Evolutionary conservation across 2,888 invertebrate genomes (phyloP).

Genomic region (Tuta absoluta): DNA sequence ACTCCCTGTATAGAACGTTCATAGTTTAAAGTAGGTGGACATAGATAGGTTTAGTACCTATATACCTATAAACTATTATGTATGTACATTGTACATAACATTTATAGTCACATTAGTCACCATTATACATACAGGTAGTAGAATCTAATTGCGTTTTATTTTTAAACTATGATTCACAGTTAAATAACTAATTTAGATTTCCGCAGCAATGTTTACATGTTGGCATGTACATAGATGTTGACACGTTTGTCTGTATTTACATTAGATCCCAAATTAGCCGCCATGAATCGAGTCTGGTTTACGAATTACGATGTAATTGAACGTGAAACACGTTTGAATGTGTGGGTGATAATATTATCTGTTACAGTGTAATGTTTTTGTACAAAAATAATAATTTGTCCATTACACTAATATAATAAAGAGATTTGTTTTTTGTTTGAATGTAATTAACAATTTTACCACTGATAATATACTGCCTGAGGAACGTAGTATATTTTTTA

Average conservation of each 20-base stretch:
- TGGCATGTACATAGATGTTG: not conserved
- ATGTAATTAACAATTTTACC: too few relatives aligned
- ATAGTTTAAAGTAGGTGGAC: too few relatives aligned
- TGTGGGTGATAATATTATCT: not conserved
- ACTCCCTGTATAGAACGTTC: too few relatives aligned
- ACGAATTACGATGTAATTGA: not conserved
- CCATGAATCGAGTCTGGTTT: constrained; percentile 3
- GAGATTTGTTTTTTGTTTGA: too few relatives aligned
- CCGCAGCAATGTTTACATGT: not conserved
- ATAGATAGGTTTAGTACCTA: too few relatives aligned
- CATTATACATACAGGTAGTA: not conserved
- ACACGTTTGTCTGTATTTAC: constrained; percentile 6
- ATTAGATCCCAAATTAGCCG: constrained; percentile 11
- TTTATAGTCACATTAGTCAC: not conserved
- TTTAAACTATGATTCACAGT: constrained; percentile 8
- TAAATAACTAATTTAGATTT: not conserved
- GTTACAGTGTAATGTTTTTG: too few relatives aligned
- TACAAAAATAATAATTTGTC: too few relatives aligned
- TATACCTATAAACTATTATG: too few relatives aligned
- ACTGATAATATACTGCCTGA: too few relatives aligned
- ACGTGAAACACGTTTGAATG: not conserved
- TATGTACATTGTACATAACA: not conserved
- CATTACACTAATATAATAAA: too few relatives aligned
- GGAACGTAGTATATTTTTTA: too few relatives aligned
- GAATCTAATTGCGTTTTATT: constrained; percentile 4